These are phyloP conservation scores for Halcyon smyrnensis DNA, from an alignment of 2,797 vertebrate genomes.

Conservation along the genomic window DNA sequence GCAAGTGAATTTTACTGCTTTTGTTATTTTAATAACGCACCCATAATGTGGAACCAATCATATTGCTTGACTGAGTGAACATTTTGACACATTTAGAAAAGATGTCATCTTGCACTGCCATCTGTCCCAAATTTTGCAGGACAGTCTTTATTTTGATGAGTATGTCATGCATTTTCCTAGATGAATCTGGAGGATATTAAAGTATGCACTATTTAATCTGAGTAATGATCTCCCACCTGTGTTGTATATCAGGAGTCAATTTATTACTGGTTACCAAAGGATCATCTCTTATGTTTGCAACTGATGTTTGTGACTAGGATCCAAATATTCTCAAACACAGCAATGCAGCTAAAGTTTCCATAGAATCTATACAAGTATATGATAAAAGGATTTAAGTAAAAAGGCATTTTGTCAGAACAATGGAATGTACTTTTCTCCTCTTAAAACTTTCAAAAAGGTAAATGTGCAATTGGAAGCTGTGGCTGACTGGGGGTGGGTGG, in stretches of 20 bases:
- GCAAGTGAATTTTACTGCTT: constrained; percentile 57
- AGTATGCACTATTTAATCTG: constrained; percentile 4
- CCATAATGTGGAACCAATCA: constrained; percentile 39
- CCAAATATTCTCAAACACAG: not conserved
- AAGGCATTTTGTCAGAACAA: not conserved
- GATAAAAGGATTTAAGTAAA: not conserved
- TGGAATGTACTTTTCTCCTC: not conserved
- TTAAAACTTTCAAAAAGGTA: not conserved
- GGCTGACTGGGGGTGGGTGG: not conserved
- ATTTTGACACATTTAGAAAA: constrained; percentile 70
- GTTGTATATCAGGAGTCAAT: not conserved
- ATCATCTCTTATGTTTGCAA: not conserved
- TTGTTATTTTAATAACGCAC: constrained; percentile 67
- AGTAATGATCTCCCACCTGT: constrained; percentile 37
- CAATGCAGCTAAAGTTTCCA: not conserved
- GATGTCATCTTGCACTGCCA: constrained; percentile 68
- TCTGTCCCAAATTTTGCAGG: constrained; percentile 72
- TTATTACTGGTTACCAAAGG: not conserved
- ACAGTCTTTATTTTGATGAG: constrained; percentile 68
- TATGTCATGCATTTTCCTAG: constrained; percentile 30
- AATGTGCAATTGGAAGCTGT: not conserved
- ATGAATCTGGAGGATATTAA: constrained; percentile 32
- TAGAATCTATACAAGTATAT: not conserved
- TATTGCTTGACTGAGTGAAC: constrained; percentile 33
- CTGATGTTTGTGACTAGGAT: not conserved